These are phyloP conservation scores for Xestia rhomboidea DNA, from an alignment of 2,888 invertebrate species.

Conservation along the genomic window DNA sequence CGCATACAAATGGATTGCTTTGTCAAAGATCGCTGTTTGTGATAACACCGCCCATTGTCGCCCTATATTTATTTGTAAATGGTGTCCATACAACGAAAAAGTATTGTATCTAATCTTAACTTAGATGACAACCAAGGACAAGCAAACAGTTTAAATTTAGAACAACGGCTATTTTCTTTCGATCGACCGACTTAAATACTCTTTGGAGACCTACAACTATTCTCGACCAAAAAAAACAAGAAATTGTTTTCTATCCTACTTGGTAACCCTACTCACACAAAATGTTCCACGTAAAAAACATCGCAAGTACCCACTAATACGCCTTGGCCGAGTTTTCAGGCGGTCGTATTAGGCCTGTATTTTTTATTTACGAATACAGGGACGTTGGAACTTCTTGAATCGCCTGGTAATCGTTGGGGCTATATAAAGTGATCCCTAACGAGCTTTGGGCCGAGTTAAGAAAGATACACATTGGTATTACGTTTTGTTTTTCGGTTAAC, in stretches of 20 bases:
- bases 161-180: slow-evolving; percentile 7
- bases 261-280: slow-evolving; percentile 60
- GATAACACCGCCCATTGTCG: neutral
- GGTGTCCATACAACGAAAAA: neutral
- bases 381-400: slow-evolving; percentile 63
- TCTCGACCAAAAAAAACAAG: neutral
- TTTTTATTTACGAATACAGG: slow-evolving; percentile 67
- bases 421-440: slow-evolving; percentile 71
- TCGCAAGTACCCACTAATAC: slow-evolving; percentile 61
- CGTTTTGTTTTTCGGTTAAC: slow-evolving; percentile 33
- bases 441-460: slow-evolving; percentile 64
- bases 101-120: neutral
- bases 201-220: neutral
- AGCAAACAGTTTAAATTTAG: neutral
- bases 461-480: slow-evolving; percentile 53
- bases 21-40: neutral
- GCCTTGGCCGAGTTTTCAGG: slow-evolving; percentile 54
- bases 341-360: slow-evolving; percentile 60
- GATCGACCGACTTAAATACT: neutral
- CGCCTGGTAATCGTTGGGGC: slow-evolving; percentile 67
- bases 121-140: neutral
- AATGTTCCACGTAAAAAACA: slow-evolving; percentile 63
- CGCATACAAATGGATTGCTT: neutral
- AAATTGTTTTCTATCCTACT: neutral
- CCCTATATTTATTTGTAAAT: neutral